phyloP scores from a whole-genome alignment of 1,140 invertebrate species.

The Heterodera schachtii region DNA sequence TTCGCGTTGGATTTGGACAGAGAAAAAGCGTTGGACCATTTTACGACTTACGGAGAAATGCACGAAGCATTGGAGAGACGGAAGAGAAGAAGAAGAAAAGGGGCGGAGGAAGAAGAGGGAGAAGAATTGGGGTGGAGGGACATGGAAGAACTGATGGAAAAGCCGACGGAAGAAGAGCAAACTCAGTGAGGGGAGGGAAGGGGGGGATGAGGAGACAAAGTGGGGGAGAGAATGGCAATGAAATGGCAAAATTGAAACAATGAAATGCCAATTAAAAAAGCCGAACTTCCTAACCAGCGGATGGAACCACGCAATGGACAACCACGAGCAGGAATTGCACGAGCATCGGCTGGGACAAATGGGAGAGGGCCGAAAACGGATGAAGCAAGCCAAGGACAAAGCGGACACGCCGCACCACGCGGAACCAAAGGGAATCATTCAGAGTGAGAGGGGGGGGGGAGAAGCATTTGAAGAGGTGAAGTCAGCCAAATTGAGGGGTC shows the following conservation, averaged over 20 bases:
- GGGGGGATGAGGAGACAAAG: no score
- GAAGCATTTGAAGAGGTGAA: not conserved
- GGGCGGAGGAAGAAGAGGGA: not conserved
- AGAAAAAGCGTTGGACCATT: not conserved
- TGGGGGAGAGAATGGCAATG: no score
- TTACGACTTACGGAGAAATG: not conserved
- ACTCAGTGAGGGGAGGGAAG: no score
- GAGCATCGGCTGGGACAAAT: conserved; percentile 2
- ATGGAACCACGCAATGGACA: not conserved
- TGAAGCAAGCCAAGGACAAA: not conserved
- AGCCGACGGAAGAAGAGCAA: no score
- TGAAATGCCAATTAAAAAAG: no score
- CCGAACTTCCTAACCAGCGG: no score
- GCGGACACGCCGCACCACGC: not conserved
- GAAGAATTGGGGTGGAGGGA: not conserved
- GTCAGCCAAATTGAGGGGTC: not conserved
- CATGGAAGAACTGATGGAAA: conserved; percentile 4
- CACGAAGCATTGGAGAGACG: not conserved
- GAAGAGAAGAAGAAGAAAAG: not conserved
- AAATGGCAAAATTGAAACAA: no score
- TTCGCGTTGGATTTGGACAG: conserved; percentile 11
- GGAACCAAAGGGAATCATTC: conserved; percentile 1
- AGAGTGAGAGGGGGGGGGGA: not conserved
- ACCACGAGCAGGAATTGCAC: not conserved
- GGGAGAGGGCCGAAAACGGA: not conserved